These are phyloP conservation scores for Synergus itoensis DNA, from an alignment of 2,888 invertebrate genomes.

Conservation along the genomic window DNA sequence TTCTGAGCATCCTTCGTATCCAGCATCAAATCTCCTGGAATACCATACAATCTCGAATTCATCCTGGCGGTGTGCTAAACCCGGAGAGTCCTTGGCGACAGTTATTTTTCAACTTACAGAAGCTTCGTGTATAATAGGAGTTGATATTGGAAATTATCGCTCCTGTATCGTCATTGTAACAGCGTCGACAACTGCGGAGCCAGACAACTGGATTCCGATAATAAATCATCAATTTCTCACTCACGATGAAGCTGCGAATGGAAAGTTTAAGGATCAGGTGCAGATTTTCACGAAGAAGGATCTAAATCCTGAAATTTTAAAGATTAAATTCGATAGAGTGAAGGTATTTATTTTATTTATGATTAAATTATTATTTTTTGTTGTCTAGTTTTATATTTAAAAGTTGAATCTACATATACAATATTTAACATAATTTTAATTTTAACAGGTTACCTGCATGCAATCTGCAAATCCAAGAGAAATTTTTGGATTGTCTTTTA, in stretches of 20 bases:
- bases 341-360: constrained; percentile 56
- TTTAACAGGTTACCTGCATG: constrained; percentile 69
- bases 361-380: not conserved
- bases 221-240: constrained; percentile 72
- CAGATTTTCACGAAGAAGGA: constrained; percentile 73
- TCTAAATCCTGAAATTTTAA: constrained; percentile 67
- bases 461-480: constrained; percentile 73
- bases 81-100: constrained; percentile 69
- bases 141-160: constrained; percentile 73
- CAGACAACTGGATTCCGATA: constrained; percentile 72
- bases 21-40: constrained; percentile 69
- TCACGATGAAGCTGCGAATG: constrained; percentile 71
- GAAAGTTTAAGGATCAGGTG: constrained; percentile 72
- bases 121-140: constrained; percentile 68
- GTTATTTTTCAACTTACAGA: constrained; percentile 70
- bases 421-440: not conserved
- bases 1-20: constrained; percentile 72
- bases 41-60: constrained; percentile 59
- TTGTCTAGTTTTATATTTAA: not conserved
- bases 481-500: constrained; percentile 70
- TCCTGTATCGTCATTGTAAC: constrained; percentile 71
- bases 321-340: constrained; percentile 71
- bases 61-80: constrained; percentile 72
- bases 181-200: constrained; percentile 69
- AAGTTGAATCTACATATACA: not conserved